Conservation (phyloP, 2,888 invertebrate species). For the Globia sparganii region DNA sequence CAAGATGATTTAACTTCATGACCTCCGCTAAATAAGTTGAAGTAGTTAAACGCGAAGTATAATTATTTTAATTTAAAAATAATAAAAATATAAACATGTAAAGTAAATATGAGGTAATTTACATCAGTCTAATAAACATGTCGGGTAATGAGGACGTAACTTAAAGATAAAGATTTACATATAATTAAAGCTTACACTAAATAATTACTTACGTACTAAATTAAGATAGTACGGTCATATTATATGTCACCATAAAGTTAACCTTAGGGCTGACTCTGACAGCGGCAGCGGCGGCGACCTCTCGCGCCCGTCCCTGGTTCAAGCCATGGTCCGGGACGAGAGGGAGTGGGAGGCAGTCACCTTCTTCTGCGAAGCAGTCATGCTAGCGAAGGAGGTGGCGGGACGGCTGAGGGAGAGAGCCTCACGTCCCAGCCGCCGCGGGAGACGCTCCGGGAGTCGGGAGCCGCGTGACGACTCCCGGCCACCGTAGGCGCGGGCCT, state of each 20-base stretch:
- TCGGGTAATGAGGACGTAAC: constrained; percentile 23
- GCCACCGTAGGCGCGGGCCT: no score
- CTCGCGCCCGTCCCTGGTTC: no score
- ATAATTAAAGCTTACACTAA: constrained; percentile 33
- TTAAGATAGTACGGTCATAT: constrained; percentile 25
- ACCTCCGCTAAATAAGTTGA: not conserved
- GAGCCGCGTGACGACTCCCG: no score
- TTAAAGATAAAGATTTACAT: constrained; percentile 20
- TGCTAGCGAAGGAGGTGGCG: no score
- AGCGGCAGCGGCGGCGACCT: no score
- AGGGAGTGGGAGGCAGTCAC: no score
- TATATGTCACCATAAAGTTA: constrained; percentile 30
- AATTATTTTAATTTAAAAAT: constrained; percentile 18
- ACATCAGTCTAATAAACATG: constrained; percentile 14
- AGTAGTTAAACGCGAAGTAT: constrained; percentile 14
- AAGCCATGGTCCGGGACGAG: no score
- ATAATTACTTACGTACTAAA: constrained; percentile 43
- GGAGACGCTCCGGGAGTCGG: no score
- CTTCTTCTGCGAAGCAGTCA: no score
- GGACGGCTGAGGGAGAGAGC: no score
- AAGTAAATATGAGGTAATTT: constrained; percentile 26
- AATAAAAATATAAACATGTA: constrained; percentile 9
- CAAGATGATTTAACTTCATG: not conserved
- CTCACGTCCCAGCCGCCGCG: no score
- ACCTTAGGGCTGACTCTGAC: constrained; percentile 27